Conservation (phyloP, 2,888 invertebrate species). For the Pteria penguin region DNA sequence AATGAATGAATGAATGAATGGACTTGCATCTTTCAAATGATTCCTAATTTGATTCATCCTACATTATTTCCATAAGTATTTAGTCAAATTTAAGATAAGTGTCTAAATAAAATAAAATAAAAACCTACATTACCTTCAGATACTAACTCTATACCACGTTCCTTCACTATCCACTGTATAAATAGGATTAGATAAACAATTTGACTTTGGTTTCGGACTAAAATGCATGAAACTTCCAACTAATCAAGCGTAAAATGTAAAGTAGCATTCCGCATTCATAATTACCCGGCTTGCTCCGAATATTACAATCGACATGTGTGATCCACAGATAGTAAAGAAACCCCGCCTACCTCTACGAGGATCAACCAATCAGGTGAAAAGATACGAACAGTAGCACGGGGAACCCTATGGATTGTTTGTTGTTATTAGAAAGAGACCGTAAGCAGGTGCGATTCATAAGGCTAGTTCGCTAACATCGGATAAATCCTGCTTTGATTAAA, state of each 20-base stretch:
- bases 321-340: conserved; percentile 1
- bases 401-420: neutral
- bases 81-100: too few species aligned
- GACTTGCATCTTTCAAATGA: too few species aligned
- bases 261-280: conserved; percentile 1
- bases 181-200: neutral
- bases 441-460: neutral
- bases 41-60: too few species aligned
- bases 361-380: neutral
- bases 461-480: neutral
- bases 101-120: neutral
- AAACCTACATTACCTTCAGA: neutral
- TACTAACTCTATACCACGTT: too few species aligned
- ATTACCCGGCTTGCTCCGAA: conserved; percentile 16
- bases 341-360: neutral
- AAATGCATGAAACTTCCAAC: neutral
- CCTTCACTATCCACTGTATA: too few species aligned
- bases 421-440: neutral
- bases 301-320: neutral
- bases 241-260: neutral
- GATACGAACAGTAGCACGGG: too few species aligned
- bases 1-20: too few species aligned
- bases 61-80: too few species aligned
- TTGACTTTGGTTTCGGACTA: neutral
- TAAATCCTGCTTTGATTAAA: conserved; percentile 3